These are phyloP conservation scores for Axinella damicornis DNA, from an alignment of 37 sponge, comb jelly and placozoan genomes.

Conservation along the genomic window DNA sequence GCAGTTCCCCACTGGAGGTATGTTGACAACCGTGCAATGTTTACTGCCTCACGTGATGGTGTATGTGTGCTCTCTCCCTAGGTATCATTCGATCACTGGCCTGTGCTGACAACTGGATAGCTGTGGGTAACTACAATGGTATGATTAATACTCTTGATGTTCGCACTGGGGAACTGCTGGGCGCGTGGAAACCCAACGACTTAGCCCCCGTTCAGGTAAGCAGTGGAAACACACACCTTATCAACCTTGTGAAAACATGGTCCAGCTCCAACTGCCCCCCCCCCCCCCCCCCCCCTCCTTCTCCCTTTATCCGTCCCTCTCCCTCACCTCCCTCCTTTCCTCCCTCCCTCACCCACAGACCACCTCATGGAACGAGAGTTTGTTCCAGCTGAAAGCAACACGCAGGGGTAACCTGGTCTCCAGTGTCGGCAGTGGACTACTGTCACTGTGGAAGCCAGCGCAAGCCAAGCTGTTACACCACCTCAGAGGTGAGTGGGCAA, in stretches of 20 bases:
- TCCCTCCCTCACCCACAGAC: too few species aligned
- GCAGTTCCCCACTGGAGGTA: slow-evolving; percentile 67
- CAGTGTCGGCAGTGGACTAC: slow-evolving; percentile 51
- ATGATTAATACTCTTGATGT: slow-evolving; percentile 61
- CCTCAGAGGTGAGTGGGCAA: slow-evolving; percentile 47
- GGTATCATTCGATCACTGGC: slow-evolving; percentile 53
- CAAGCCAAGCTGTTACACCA: slow-evolving; percentile 42
- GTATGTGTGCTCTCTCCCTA: too few species aligned
- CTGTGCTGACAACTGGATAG: slow-evolving; percentile 63
- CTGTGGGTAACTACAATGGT: slow-evolving; percentile 63
- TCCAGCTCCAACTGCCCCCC: too few species aligned
- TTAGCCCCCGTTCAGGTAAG: slow-evolving; percentile 23
- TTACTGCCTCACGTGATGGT: too few species aligned
- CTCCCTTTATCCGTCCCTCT: too few species aligned
- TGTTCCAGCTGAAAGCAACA: slow-evolving; percentile 56
- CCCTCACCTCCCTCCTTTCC: background rate
- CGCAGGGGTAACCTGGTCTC: slow-evolving; percentile 65
- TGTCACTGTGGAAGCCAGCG: slow-evolving; percentile 70
- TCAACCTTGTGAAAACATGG: too few species aligned
- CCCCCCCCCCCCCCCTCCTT: too few species aligned
- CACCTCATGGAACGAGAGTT: background rate
- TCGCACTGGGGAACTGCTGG: slow-evolving; percentile 67
- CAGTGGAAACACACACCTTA: too few species aligned
- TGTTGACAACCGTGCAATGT: background rate
- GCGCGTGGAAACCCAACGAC: slow-evolving; percentile 67